These are phyloP conservation scores for Microtus pennsylvanicus DNA, from an alignment of 2,113 vertebrate genomes.

Conservation along the genomic window DNA sequence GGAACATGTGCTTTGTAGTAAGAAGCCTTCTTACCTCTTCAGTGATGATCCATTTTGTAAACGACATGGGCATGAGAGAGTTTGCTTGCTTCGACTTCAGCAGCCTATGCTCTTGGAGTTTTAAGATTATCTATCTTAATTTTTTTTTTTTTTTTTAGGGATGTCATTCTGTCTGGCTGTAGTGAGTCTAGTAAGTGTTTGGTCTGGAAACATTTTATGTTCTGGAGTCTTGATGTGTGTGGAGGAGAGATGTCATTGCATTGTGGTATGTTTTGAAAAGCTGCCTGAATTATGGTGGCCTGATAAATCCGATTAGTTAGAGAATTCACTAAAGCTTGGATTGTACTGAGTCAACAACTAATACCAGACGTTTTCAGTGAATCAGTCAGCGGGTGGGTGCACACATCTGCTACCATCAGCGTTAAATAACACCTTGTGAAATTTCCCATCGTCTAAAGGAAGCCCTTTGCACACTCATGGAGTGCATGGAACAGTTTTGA, in stretches of 20 bases:
- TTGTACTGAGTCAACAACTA: neutral
- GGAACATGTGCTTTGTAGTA: neutral
- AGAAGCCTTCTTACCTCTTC: neutral
- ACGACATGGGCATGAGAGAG: neutral
- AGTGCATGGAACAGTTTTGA: neutral
- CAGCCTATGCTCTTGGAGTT: neutral
- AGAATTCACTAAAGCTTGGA: neutral
- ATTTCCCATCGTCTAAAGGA: neutral
- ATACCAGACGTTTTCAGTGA: neutral
- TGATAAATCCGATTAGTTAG: slow-evolving; percentile 36
- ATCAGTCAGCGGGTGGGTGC: neutral
- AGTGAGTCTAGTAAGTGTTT: neutral
- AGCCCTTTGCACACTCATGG: neutral
- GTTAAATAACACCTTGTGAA: neutral
- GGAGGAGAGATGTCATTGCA: neutral
- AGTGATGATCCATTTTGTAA: neutral
- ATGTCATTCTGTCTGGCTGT: neutral
- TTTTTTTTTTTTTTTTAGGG: neutral
- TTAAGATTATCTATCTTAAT: slow-evolving; percentile 26
- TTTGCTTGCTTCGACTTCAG: neutral
- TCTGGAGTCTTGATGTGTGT: neutral
- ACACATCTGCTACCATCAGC: neutral
- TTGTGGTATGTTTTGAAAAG: slow-evolving; percentile 3
- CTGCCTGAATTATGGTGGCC: slow-evolving; percentile 45
- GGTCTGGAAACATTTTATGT: neutral